Conservation (phyloP, 2,888 invertebrate genomes). For the Augiades crinisus region DNA sequence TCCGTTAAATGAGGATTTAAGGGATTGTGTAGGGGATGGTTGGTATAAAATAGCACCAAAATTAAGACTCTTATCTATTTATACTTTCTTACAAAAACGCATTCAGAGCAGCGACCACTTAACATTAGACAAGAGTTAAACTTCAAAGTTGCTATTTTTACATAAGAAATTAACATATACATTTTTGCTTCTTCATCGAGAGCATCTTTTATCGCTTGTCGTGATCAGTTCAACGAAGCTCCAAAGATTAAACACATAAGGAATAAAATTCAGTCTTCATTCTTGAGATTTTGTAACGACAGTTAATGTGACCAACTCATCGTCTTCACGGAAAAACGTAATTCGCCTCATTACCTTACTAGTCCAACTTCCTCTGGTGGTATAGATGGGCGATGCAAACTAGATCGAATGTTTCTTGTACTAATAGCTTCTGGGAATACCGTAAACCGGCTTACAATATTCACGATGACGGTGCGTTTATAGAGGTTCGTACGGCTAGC, state of each 20-base stretch:
- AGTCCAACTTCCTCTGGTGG: conserved; percentile 21
- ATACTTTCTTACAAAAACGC: too few relatives aligned
- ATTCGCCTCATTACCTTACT: conserved; percentile 26
- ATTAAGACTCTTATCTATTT: too few relatives aligned
- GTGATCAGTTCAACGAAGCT: too few relatives aligned
- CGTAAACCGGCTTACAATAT: background rate
- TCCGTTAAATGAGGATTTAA: too few relatives aligned
- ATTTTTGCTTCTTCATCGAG: too few relatives aligned
- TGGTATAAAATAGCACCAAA: too few relatives aligned
- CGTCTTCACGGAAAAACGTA: conserved; percentile 26
- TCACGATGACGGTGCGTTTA: background rate
- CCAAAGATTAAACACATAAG: conserved; percentile 20
- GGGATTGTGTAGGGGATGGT: too few relatives aligned
- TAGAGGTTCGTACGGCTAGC: background rate
- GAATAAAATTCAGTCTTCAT: conserved; percentile 27
- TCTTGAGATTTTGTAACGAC: conserved; percentile 25
- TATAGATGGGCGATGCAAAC: conserved; percentile 19
- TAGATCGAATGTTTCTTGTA: conserved; percentile 25
- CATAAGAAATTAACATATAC: too few relatives aligned
- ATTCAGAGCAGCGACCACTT: too few relatives aligned
- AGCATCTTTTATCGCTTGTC: background rate
- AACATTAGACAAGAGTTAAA: too few relatives aligned
- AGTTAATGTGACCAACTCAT: conserved; percentile 24
- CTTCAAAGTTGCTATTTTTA: too few relatives aligned
- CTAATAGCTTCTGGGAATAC: conserved; percentile 20